Conservation (phyloP, 2,888 invertebrate genomes). For the Noctua fimbriata region DNA sequence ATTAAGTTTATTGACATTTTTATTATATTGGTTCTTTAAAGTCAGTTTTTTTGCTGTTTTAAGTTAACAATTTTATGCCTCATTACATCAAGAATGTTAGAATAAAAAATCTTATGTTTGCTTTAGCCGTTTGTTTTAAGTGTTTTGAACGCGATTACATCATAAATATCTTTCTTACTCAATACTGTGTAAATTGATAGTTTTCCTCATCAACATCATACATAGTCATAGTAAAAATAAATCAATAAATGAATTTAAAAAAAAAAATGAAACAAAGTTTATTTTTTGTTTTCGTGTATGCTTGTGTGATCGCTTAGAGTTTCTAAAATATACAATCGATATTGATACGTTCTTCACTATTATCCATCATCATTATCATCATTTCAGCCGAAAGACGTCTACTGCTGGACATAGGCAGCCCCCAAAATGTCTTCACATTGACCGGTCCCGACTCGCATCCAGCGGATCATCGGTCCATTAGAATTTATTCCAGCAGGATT, state of each 20-base stretch:
- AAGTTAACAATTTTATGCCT: conserved; percentile 16
- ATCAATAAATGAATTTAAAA: no score
- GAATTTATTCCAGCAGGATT: no score
- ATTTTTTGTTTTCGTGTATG: not conserved
- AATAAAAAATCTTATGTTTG: not conserved
- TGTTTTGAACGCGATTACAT: not conserved
- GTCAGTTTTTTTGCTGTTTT: not conserved
- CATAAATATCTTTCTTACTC: not conserved
- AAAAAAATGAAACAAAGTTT: no score
- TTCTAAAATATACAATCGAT: not conserved
- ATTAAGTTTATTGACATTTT: conserved; percentile 7
- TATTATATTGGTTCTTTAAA: conserved; percentile 28
- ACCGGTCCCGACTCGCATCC: no score
- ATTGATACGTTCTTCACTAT: not conserved
- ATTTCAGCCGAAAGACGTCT: no score
- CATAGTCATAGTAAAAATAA: no score
- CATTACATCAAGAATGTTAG: conserved; percentile 6
- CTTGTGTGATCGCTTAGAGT: not conserved
- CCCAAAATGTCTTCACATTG: no score
- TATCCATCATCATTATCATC: no score
- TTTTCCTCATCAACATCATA: not conserved
- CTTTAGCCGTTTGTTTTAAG: not conserved
- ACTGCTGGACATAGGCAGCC: no score
- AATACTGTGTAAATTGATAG: not conserved
- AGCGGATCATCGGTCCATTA: no score